A percentile compares a stretch with the other conserved stretches of the same genome.
These are phyloP conservation scores for Choreutis nemorana DNA, from an alignment of 2,888 invertebrate species.

Conservation along the genomic window DNA sequence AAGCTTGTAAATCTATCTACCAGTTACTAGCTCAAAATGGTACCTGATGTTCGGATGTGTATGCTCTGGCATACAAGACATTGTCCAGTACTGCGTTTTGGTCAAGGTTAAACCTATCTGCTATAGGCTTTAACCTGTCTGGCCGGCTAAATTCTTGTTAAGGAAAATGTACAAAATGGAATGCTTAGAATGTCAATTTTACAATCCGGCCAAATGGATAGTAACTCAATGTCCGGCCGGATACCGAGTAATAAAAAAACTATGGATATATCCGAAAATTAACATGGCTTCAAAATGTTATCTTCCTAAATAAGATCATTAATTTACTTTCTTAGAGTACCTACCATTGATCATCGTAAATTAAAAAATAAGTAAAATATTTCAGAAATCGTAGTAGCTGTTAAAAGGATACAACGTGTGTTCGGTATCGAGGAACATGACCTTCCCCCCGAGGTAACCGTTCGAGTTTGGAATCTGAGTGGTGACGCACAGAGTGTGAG, in stretches of 20 bases:
- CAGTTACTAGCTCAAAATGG: not conserved
- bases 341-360: not conserved
- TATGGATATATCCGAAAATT: not conserved
- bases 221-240: no score
- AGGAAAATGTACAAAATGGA: constrained; percentile 9
- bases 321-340: no score
- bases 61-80: constrained; percentile 82
- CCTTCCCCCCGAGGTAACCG: constrained; percentile 80
- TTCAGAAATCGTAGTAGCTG: not conserved
- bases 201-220: not conserved
- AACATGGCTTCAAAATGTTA: no score
- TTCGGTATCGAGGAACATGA: constrained; percentile 84
- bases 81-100: constrained; percentile 79
- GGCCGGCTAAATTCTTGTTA: constrained; percentile 66
- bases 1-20: not conserved
- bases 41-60: constrained; percentile 82
- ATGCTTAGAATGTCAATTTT: not conserved
- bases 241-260: not conserved
- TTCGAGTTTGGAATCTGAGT: constrained; percentile 74
- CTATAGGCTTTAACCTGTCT: constrained; percentile 74
- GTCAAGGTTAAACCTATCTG: constrained; percentile 79
- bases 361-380: not conserved
- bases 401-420: constrained; percentile 81
- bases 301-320: no score
- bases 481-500: constrained; percentile 82